These are phyloP conservation scores for Hemicordylus capensis DNA, from an alignment of 2,113 vertebrate species.

Conservation along the genomic window DNA sequence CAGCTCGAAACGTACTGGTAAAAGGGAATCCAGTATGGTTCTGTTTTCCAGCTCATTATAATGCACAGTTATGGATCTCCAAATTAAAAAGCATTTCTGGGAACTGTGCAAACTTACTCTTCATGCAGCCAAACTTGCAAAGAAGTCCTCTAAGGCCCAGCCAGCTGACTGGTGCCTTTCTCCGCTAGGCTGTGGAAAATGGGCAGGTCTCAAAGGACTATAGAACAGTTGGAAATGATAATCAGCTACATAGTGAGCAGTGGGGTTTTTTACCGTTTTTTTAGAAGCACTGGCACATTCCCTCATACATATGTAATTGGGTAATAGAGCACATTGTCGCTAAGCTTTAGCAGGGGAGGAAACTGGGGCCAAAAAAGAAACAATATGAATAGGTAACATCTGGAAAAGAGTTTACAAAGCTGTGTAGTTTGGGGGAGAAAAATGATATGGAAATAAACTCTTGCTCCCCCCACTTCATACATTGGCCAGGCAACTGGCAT, in stretches of 20 bases:
- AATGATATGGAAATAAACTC: background rate
- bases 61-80: background rate
- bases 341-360: background rate
- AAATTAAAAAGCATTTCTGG: background rate
- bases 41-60: background rate
- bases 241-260: background rate
- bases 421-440: background rate
- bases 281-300: background rate
- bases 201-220: background rate
- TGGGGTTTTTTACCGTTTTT: too few species aligned
- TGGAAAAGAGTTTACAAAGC: background rate
- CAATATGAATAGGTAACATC: background rate
- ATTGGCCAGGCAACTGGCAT: background rate
- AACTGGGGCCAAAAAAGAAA: background rate
- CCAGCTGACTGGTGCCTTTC: background rate
- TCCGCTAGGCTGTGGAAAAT: background rate
- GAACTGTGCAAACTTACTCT: background rate
- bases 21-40: too few species aligned
- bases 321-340: background rate
- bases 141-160: background rate
- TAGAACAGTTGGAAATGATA: background rate
- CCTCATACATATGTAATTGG: background rate
- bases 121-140: background rate
- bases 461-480: background rate
- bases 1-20: too few species aligned